Evolutionary conservation across 2,113 vertebrate species (phyloP).

Genomic region (Miniopterus natalensis): DNA sequence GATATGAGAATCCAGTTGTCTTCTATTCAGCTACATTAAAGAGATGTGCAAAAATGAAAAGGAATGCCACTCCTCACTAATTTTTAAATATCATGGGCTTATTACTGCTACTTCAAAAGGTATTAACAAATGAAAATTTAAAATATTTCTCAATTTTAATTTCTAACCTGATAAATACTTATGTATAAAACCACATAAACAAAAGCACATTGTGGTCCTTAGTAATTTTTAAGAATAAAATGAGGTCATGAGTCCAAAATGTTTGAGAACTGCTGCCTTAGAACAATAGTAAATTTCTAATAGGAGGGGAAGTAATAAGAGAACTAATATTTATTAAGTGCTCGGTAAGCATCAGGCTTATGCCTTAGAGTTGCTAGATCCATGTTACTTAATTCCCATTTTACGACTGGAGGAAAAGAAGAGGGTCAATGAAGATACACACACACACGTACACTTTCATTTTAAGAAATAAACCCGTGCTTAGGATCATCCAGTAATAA

Average conservation of each 20-base stretch:
- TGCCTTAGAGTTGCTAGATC: neutral
- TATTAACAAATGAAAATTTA: slow-evolving; percentile 16
- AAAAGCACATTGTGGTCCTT: neutral
- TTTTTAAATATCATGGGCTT: slow-evolving; percentile 21
- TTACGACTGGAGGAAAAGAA: neutral
- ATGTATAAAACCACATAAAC: neutral
- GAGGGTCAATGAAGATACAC: neutral
- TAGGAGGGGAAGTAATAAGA: neutral
- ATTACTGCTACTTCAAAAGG: neutral
- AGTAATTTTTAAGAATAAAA: slow-evolving; percentile 11
- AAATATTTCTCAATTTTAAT: slow-evolving; percentile 41
- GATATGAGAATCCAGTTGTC: neutral
- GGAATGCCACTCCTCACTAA: neutral
- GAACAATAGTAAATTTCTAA: neutral
- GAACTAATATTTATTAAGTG: neutral
- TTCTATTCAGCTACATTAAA: neutral
- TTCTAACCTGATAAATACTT: neutral
- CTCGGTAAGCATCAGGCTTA: neutral
- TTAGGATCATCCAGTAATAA: slow-evolving; percentile 33
- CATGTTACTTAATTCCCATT: slow-evolving; percentile 20
- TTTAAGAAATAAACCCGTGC: neutral
- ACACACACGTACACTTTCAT: neutral
- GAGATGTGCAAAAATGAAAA: neutral
- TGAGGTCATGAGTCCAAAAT: neutral
- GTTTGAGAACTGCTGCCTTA: neutral